Base-by-base conservation (phyloP, 2,797 vertebrate species). In the Lagocephalus sceleratus region DNA sequence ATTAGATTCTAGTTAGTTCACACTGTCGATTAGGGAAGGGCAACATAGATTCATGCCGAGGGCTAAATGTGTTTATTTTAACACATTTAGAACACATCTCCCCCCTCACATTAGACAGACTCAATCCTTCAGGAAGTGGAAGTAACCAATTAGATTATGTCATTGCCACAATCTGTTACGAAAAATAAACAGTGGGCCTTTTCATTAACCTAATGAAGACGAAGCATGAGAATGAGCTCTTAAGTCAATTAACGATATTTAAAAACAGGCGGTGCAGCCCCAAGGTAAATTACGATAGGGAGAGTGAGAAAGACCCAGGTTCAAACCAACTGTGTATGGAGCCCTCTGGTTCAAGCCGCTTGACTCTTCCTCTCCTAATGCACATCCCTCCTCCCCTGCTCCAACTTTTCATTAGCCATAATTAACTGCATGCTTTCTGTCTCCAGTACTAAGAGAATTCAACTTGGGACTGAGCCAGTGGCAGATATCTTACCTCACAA, bases 151-250 rank as follows among this genome's bases (percentile, higher is more conserved):
- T 89, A 85, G 86, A 91, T 89, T 88, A 89, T 83, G 85, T 87
- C 85, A 87, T 88, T 87, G 87, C 87, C 88, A 89, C 88, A 90
- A 89, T 91, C 89, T 91, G 87, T 91, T 90, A 86, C 64, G 71
- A 86, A 89, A 90, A 89, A 91, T 87, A 88, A 91, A 91, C 89
- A 91, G 77, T 83, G 81, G 85, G 85, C 85, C 88, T 89, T 91
- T 90, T 92, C 91, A 91, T 92, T 92, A 92, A 90, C 87, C 85
- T 91, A 91, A 91, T 92, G 91, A 91, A 91, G 90, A 91, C 87
- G 71, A 87, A 91, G 82, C 81, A 81, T 79, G 68, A 76, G 89
- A 88, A 91, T 87, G 88, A 90, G 90, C 87, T 91, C 85, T 91
- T 89, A 91, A 91, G 88, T 88, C 88, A 91, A 91, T 92, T 91